Evolutionary conservation across 2,888 invertebrate genomes (phyloP), one percentile per base, ranked within the genome.

Genomic region (Epistrophe eligans): DNA sequence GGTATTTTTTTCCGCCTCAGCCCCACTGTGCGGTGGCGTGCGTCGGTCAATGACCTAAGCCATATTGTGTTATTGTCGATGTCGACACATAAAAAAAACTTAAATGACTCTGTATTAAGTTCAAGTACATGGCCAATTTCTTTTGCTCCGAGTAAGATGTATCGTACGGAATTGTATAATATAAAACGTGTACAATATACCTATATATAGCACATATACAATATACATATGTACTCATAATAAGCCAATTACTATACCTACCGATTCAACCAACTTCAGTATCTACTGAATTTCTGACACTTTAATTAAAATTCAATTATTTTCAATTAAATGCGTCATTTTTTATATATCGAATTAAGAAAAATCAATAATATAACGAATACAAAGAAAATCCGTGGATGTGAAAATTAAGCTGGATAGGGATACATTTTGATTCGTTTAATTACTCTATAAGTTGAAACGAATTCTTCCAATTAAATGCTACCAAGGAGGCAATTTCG

Each of bases 381-480:
- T 2, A 43, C 7, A 15, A 15, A 15, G 15, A 43, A 45, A 43
- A 43, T 40, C 45, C 15, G 8, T 45, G 8, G 15, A n/a, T 45
- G 45, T 5, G 45, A n/a, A 45, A 45, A 45, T 7, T n/a, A 45
- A 45, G 45, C n/a, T 13, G n/a, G 45, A 2, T 45, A 24, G 24
- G 24, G 24, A 24, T 24, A 15, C 45, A 8, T 45, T 45, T 45
- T 45, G 2, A 45, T 45, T 45, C 45, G n/a, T 45, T 45, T 45
- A n/a, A n/a, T 45, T 45, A 45, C 4, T 43, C n/a, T 45, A 1
- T 45, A 45, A 45, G 45, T 45, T 45, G 45, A 45, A 45, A n/a
- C 45, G 45, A 45, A 45, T 45, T 45, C 45, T 45, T 45, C 45
- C 45, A 45, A 45, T 45, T 45, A 45, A 45, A n/a, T 45, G 45